These are phyloP conservation scores for Sardina pilchardus DNA, from an alignment of 2,113 vertebrate genomes.

Conservation along the genomic window DNA sequence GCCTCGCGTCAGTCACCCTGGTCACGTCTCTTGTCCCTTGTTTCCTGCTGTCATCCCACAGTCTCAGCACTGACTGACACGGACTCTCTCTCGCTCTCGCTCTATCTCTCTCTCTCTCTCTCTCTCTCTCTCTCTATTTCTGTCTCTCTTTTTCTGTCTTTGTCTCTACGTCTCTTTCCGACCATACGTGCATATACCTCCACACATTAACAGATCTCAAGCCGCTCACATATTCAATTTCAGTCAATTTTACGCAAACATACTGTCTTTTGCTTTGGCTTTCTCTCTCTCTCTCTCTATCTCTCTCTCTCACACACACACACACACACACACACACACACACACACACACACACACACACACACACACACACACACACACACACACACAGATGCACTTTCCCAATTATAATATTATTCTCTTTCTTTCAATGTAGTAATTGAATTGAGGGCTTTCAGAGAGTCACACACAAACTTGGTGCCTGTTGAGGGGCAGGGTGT, in stretches of 20 bases:
- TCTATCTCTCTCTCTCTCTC: too few species aligned
- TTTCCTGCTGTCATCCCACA: not conserved
- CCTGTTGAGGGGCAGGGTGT: not conserved
- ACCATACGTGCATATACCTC: too few species aligned
- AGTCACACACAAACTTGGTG: not conserved
- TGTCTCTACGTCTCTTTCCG: too few species aligned
- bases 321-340: too few species aligned
- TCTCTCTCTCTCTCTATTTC: not conserved
- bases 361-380: too few species aligned
- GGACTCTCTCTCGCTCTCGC: not conserved
- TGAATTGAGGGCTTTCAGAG: not conserved
- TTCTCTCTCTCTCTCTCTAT: too few species aligned
- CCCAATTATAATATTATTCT: not conserved
- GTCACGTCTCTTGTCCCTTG: not conserved
- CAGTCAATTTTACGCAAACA: not conserved
- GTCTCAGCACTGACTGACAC: not conserved
- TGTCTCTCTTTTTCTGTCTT: too few species aligned
- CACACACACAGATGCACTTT: not conserved
- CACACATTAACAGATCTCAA: not conserved
- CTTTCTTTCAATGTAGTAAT: not conserved
- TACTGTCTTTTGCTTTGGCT: too few species aligned
- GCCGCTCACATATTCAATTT: not conserved
- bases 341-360: too few species aligned
- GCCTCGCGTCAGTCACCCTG: not conserved
- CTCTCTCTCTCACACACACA: not conserved